Evolutionary conservation across 2,888 invertebrate species (phyloP).

Genomic region (Brachynemurus nebulosus): DNA sequence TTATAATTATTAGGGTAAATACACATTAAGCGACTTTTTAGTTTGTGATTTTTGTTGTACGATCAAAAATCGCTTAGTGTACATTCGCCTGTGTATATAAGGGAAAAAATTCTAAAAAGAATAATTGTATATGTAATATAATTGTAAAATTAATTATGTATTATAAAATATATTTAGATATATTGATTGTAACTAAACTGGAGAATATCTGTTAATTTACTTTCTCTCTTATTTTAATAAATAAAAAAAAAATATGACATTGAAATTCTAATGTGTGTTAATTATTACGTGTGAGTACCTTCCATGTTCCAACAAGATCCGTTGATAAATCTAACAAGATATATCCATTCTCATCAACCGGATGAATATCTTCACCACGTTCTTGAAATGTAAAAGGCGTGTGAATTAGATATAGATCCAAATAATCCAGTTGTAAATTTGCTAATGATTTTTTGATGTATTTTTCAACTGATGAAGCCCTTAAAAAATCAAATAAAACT

Average conservation of each 20-base stretch:
- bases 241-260: not conserved
- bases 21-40: too few relatives aligned
- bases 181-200: too few relatives aligned
- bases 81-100: too few relatives aligned
- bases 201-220: too few relatives aligned
- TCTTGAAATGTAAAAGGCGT: constrained; percentile 55
- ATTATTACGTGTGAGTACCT: constrained; percentile 31
- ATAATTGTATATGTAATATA: too few relatives aligned
- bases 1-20: too few relatives aligned
- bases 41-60: too few relatives aligned
- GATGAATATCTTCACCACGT: constrained; percentile 48
- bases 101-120: too few relatives aligned
- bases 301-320: constrained; percentile 63
- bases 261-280: not conserved
- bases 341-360: constrained; percentile 49
- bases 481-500: not conserved
- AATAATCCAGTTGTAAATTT: constrained; percentile 60
- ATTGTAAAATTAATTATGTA: too few relatives aligned
- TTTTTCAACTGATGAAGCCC: constrained; percentile 46
- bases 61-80: too few relatives aligned
- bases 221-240: not conserved
- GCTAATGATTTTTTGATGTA: constrained; percentile 51
- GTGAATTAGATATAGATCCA: constrained; percentile 75
- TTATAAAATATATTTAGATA: too few relatives aligned
- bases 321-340: constrained; percentile 47